These are phyloP conservation scores for Nephrotoma appendiculata DNA, from an alignment of 2,888 invertebrate species.

Conservation along the genomic window DNA sequence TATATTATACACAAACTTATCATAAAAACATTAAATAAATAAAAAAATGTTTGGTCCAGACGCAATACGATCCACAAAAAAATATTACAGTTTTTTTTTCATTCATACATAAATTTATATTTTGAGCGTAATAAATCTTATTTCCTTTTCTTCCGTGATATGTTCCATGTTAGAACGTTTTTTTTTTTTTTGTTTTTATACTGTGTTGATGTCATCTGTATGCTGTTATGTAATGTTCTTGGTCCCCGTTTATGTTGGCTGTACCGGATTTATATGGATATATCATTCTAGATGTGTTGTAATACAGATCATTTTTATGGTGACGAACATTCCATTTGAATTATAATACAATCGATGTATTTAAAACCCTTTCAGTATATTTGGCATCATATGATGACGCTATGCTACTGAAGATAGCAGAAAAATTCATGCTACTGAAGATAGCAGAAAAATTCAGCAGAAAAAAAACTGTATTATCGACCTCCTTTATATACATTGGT, in stretches of 20 bases:
- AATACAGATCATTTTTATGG: too few species aligned
- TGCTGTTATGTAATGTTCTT: not conserved
- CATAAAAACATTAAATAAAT: not conserved
- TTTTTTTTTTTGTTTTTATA: not conserved
- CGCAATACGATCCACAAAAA: not conserved
- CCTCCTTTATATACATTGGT: too few species aligned
- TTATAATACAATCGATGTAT: too few species aligned
- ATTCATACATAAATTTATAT: not conserved
- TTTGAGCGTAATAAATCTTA: not conserved
- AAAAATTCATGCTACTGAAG: too few species aligned
- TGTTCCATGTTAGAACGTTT: not conserved
- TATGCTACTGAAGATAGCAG: too few species aligned
- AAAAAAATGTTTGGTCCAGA: slow-evolving; percentile 1
- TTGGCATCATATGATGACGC: too few species aligned
- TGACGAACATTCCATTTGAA: too few species aligned
- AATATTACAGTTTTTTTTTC: not conserved
- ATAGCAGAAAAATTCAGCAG: too few species aligned
- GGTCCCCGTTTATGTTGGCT: not conserved
- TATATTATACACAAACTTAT: not conserved
- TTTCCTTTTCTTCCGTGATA: slow-evolving; percentile 2
- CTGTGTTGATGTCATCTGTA: not conserved
- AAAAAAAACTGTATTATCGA: too few species aligned
- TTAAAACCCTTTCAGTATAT: too few species aligned
- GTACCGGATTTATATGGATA: not conserved
- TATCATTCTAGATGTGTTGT: not conserved